Base-by-base conservation (phyloP, 2,888 invertebrate species). In the Cheilosia variabilis region DNA sequence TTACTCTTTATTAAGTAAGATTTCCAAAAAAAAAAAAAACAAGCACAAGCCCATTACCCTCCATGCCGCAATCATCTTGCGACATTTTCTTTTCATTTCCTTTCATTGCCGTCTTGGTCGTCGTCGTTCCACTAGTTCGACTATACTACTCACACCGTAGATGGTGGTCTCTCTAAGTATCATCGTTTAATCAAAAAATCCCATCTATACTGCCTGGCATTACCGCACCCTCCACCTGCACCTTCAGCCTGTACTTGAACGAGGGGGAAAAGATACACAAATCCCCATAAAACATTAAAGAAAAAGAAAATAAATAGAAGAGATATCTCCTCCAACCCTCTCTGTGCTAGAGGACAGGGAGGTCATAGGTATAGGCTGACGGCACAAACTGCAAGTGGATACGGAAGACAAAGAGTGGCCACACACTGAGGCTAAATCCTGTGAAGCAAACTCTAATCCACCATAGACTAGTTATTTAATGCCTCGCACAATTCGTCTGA, bases 381-480 rank as follows among this genome's bases (percentile, higher is more conserved):
- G 22, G 34, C 34, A 34, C 52, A 34, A 2, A 34, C 27, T 69
- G 17, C 50, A 63, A 69, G 57, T 62, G 45, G 62, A 62, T 37
- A 34, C 47, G 62, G 31, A 77, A 60, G 22, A 52, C 50, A 19
- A 13, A 22, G 24, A 27, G 41, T 13, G 58, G 50, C 22, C 24
- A 37, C 37, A 37, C 3, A 37, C 37, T 13, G 37, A 43, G 43
- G 50, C 41, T 73, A 69, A 63, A 76, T 76, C 53, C 73, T 24
- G 60, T 13, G 9, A 19, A 45, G 53, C 27, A 75, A 73, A 66
- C 57, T 60, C 34, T 79, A 79, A 79, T 79, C 69, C 65, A 79
- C 22, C 47, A 47, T 69, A 84, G 84, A 79, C 84, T 65, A 76
- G 84, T 71, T 84, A 84, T 71, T 80, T 80, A 76, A 76, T 75